Percentiles rank a stretch among this genome's conserved stretches.
Evolutionary conservation across 2,888 invertebrate genomes (phyloP).

Genomic region (Acheta domesticus): DNA sequence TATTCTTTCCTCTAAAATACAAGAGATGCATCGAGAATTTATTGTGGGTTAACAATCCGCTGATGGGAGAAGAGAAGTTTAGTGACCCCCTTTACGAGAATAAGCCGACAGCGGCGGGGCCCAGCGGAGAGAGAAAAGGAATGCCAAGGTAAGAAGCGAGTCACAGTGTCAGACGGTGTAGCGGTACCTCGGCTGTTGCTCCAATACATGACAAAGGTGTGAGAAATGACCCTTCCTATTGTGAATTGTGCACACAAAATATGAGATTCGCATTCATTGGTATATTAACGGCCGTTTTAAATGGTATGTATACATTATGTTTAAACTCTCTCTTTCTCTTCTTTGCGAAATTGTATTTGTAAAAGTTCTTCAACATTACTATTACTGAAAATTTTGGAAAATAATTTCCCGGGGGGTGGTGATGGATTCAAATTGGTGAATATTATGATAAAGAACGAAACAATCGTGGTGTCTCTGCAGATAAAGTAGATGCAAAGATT

Average conservation of each 20-base stretch:
- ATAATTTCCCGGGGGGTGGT: no score
- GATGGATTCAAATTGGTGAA: no score
- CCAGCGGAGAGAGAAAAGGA: not conserved
- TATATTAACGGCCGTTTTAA: not conserved
- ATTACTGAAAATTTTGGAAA: not conserved
- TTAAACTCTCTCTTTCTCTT: not conserved
- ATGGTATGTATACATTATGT: not conserved
- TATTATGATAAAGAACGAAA: no score
- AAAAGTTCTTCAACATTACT: not conserved
- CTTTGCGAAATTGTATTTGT: not conserved
- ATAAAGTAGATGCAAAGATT: no score
- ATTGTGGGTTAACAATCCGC: no score
- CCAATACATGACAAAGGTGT: not conserved
- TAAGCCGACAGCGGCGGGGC: no score
- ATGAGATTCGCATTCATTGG: not conserved
- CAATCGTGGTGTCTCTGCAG: no score
- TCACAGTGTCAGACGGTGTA: conserved; percentile 18
- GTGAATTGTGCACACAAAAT: not conserved
- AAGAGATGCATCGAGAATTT: no score
- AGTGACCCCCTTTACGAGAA: no score
- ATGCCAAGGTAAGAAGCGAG: conserved; percentile 25
- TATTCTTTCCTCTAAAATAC: no score
- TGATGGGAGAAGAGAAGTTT: no score
- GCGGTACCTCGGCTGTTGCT: conserved; percentile 20
- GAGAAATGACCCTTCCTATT: not conserved